These are phyloP conservation scores for Carcinoscorpius rotundicauda DNA, from an alignment of 1,140 invertebrate genomes.

Conservation along the genomic window DNA sequence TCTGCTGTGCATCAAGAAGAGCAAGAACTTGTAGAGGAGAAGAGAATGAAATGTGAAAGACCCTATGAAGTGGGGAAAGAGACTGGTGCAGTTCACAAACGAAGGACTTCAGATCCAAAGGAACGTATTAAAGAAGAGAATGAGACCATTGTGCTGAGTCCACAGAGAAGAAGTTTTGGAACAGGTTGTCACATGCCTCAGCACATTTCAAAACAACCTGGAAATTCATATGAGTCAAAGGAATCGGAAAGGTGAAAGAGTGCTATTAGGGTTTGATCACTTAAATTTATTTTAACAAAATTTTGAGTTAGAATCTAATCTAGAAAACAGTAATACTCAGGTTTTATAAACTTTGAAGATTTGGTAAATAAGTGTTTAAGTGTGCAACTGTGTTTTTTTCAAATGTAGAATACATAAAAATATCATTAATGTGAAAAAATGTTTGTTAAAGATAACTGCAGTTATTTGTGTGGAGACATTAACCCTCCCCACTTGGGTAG, in stretches of 20 bases:
- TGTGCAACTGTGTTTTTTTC: too few species aligned
- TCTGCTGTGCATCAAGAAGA: slow-evolving; percentile 34
- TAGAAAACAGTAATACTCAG: too few species aligned
- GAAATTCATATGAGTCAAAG: slow-evolving; percentile 24
- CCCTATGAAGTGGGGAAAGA: slow-evolving; percentile 33
- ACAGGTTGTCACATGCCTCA: slow-evolving; percentile 53
- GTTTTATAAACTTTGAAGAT: too few species aligned
- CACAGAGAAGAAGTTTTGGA: slow-evolving; percentile 66
- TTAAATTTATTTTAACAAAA: too few species aligned
- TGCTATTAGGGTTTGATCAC: too few species aligned
- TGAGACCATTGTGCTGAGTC: slow-evolving; percentile 66
- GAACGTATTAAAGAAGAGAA: slow-evolving; percentile 67
- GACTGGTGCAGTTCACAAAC: slow-evolving; percentile 8
- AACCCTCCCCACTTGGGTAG: too few species aligned
- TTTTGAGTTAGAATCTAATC: too few species aligned
- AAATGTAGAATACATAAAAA: too few species aligned
- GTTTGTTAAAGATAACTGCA: too few species aligned
- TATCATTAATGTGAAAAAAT: too few species aligned
- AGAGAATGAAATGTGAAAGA: slow-evolving; percentile 27
- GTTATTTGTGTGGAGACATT: too few species aligned
- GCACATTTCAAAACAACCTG: slow-evolving; percentile 30
- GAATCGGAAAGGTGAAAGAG: slow-evolving; percentile 20
- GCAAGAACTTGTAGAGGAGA: slow-evolving; percentile 45
- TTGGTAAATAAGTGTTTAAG: too few species aligned
- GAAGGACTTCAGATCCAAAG: slow-evolving; percentile 41